phyloP scores from a whole-genome alignment of 2,797 vertebrate genomes.

The Neolamprologus multifasciatus region DNA sequence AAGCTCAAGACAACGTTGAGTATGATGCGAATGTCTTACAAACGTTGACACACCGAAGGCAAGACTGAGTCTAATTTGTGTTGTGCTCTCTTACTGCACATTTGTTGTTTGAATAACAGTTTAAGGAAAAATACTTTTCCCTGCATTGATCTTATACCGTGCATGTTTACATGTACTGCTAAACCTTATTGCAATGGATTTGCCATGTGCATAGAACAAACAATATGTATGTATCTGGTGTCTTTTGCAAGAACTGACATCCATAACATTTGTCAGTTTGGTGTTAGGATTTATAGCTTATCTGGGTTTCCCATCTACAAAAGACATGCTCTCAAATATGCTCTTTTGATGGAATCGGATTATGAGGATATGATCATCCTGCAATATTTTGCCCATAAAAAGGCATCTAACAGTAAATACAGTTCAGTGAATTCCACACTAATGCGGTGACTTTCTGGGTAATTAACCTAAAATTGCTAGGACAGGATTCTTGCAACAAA shows the following conservation, averaged over 20 bases:
- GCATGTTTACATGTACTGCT: neutral
- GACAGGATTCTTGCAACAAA: neutral
- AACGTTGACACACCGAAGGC: neutral
- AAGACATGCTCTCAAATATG: neutral
- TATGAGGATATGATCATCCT: neutral
- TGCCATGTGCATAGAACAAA: neutral
- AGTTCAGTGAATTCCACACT: neutral
- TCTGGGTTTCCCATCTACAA: neutral
- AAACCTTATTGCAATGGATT: neutral
- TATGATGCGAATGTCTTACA: neutral
- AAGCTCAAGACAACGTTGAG: neutral
- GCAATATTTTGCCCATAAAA: neutral
- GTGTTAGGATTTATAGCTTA: neutral
- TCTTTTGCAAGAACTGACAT: neutral
- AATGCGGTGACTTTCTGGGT: neutral
- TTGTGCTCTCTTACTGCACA: fast-evolving
- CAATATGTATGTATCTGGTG: neutral
- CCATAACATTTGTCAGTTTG: neutral
- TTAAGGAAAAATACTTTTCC: neutral
- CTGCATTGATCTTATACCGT: neutral
- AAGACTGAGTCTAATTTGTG: neutral
- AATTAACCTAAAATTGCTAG: neutral
- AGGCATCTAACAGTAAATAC: neutral
- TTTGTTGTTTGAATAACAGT: neutral
- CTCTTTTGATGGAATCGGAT: neutral